Base-by-base conservation (phyloP, 2,888 invertebrate species). In the Eumerus sabulonum region DNA sequence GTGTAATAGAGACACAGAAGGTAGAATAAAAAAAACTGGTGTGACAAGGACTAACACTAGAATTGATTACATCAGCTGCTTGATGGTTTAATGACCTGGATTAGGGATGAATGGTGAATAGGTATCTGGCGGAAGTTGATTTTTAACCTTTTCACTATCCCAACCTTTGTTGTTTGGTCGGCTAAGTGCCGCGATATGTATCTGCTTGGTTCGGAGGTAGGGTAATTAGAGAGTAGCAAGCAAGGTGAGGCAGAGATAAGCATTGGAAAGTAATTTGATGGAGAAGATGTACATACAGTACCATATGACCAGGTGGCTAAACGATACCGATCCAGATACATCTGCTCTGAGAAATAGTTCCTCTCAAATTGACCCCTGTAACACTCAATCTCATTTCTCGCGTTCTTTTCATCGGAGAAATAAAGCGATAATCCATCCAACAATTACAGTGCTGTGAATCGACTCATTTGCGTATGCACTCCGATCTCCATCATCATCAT, bases 1-100 rank as follows among this genome's bases (percentile, higher is more conserved):
- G 27, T 7, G 27, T 27, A 27, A 27, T 27, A 63, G 62, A 62
- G 71, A 54, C 71, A 60, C 35, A 48, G 27, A 7, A 27, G 2
- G 16, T 40, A 38, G 40, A 16, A 40, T 50, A 17, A n/a, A 47
- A 45, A 66, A 44, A 66, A 60, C 54, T 56, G 76, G 56, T 67
- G 66, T 59, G 54, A 38, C 48, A 50, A 27, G n/a, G 62, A 18
- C 42, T 11, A 35, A 35, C 2, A 59, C 9, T 18, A 35, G 50
- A 56, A 62, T 67, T 59, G 67, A 77, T 77, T 77, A 54, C 40
- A 59, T 67, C 77, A 77, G 77, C 77, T 77, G 76, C 48, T 42
- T 72, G 77, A 77, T 63, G 67, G 73, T 67, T 73, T 73, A 63
- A 73, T 73, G 67, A 63, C 67, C 47, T 63, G 53, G 67, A 56